Base-by-base conservation (phyloP, 2,113 vertebrate species). In the Paedocypris sp. region DNA sequence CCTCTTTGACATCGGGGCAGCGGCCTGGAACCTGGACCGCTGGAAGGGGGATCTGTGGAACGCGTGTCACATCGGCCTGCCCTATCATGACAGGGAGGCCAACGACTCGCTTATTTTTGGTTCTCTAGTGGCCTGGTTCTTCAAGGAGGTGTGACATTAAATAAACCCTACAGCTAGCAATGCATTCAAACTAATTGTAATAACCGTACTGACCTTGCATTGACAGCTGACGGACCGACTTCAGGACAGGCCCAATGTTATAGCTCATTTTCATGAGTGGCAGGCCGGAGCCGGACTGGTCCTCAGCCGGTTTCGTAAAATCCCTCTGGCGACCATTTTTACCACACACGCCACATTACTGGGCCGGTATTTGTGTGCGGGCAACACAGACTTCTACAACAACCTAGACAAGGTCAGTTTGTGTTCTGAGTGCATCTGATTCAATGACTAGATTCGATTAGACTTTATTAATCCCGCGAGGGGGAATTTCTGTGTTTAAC, bases 71-170 rank as follows among this genome's bases (percentile, higher is more conserved):
- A 88, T 98, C 2, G 92, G 93, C 8, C 86, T 98, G 45, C 95
- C 95, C 2, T 85, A 75, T 72, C 71, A 90, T 0, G 95, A 98
- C 80, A 73, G 82, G 19, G 95, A 98, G 81, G 92, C 94, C 67
- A 94, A 89, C 0, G 91, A 98, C 64, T 82, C 90, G 1, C 83
- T 98, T 38, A 87, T 98, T 71, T 86, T 98, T 64, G 95, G 95
- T 59, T 94, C 92, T 0, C 64, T 98, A 64, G 88, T 90, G 1
- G 87, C 92, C 42, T 96, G 92, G 87, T 98, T 98, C 82, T 87
- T 98, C 67, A 93, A 92, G 83, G 93, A 98, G 93, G 94, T 97
- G n/a, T n/a, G n/a, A n/a, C n/a, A n/a, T n/a, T n/a, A n/a, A n/a
- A n/a, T n/a, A n/a, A n/a, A n/a, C n/a, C n/a, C n/a, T n/a, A n/a